phyloP scores from a whole-genome alignment of 2,888 invertebrate genomes.

The Melinaea marsaeus region DNA sequence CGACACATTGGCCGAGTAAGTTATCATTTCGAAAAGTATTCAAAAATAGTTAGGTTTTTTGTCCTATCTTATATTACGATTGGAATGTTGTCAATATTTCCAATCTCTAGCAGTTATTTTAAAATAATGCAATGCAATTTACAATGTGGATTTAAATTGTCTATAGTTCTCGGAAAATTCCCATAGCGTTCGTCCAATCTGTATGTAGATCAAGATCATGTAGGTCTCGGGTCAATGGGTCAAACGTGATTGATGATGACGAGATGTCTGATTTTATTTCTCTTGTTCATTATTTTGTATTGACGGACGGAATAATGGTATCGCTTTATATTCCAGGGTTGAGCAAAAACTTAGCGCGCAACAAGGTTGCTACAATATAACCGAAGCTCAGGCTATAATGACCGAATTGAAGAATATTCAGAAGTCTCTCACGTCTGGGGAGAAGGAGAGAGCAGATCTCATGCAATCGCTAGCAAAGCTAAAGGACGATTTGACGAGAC shows the following conservation, averaged over 20 bases:
- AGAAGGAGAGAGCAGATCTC: slow-evolving; percentile 94
- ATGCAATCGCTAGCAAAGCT: slow-evolving; percentile 96
- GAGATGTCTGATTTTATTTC: slow-evolving; percentile 30
- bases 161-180: slow-evolving; percentile 21
- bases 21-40: slow-evolving; percentile 33
- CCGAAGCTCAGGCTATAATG: slow-evolving; percentile 97
- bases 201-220: slow-evolving; percentile 28
- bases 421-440: slow-evolving; percentile 92
- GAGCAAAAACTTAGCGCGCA: slow-evolving; percentile 92
- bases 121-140: background rate
- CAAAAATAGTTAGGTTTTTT: background rate
- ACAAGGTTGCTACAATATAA: slow-evolving; percentile 93
- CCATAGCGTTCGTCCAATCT: slow-evolving; percentile 19
- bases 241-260: slow-evolving; percentile 32
- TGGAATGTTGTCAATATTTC: background rate
- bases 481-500: slow-evolving; percentile 93
- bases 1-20: slow-evolving; percentile 92
- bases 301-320: slow-evolving; percentile 19
- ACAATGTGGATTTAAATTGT: slow-evolving; percentile 15
- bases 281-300: slow-evolving; percentile 27
- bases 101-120: background rate
- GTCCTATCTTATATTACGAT: background rate
- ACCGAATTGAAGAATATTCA: slow-evolving; percentile 95
- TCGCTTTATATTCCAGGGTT: slow-evolving; percentile 80
- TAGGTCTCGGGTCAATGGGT: slow-evolving; percentile 27